Evolutionary conservation across 2,888 invertebrate genomes (phyloP).

Genomic region (Eudemis profundana): DNA sequence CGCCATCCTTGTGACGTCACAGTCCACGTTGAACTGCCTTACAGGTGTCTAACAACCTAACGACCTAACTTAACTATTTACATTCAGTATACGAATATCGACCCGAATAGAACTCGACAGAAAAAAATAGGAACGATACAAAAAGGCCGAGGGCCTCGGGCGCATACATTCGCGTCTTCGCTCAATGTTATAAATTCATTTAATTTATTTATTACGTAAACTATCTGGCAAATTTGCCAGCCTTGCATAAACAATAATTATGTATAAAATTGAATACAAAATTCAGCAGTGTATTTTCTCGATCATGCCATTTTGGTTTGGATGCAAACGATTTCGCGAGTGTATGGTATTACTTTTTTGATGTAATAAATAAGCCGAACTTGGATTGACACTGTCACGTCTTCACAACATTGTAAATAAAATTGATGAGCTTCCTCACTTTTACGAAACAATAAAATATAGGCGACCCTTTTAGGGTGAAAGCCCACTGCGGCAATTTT

Average conservation of each 20-base stretch:
- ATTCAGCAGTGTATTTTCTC: neutral
- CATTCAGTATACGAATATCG: conserved; percentile 80
- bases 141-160: conserved; percentile 68
- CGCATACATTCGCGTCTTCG: conserved; percentile 36
- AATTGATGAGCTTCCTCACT: neutral
- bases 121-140: conserved; percentile 85
- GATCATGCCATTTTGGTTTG: conserved; percentile 2
- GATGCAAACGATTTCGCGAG: neutral
- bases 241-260: neutral
- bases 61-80: conserved; percentile 82
- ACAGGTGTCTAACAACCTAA: conserved; percentile 63
- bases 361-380: neutral
- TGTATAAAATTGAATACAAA: neutral
- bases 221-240: neutral
- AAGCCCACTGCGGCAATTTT: neutral
- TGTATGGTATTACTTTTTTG: neutral
- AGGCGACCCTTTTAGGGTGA: neutral
- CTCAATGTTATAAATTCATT: conserved; percentile 8
- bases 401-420: neutral
- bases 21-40: conserved; percentile 46
- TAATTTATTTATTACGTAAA: conserved; percentile 4
- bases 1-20: conserved; percentile 41
- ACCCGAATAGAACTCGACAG: conserved; percentile 83
- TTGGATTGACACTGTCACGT: neutral
- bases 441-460: neutral